Evolutionary conservation across 2,888 invertebrate species (phyloP).

Genomic region (Tortrix viridana): DNA sequence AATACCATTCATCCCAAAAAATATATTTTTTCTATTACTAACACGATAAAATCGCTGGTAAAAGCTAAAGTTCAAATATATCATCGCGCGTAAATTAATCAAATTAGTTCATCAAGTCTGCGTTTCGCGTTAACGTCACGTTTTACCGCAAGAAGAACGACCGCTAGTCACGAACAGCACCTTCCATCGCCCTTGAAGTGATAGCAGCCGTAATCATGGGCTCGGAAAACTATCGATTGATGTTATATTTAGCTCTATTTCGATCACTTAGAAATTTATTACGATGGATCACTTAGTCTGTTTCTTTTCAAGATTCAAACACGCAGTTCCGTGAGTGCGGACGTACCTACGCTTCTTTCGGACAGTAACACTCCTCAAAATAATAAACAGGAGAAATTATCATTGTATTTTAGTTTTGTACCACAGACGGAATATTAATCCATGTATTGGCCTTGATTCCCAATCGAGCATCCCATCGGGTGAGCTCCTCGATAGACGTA

Average conservation of each 20-base stretch:
- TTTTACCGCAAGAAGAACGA: constrained; percentile 50
- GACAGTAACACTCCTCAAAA: constrained; percentile 51
- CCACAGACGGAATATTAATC: constrained; percentile 73
- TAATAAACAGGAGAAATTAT: constrained; percentile 72
- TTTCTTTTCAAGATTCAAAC: constrained; percentile 30
- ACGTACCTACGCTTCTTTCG: no score
- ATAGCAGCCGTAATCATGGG: constrained; percentile 49
- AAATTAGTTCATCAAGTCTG: constrained; percentile 22
- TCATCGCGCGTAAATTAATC: constrained; percentile 31
- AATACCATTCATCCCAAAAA: no score
- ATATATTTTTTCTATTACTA: no score
- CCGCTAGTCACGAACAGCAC: constrained; percentile 51
- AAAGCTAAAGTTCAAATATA: background rate
- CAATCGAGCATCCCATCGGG: constrained; percentile 71
- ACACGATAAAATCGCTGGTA: no score
- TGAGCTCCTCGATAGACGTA: constrained; percentile 68
- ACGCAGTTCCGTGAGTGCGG: constrained; percentile 1
- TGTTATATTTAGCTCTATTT: constrained; percentile 54
- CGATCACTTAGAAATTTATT: constrained; percentile 48
- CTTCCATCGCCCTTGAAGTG: constrained; percentile 54
- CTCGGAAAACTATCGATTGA: constrained; percentile 61
- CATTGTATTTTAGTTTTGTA: constrained; percentile 70
- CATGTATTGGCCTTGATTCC: constrained; percentile 78
- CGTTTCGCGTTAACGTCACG: constrained; percentile 6
- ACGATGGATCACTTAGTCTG: constrained; percentile 33